These are phyloP conservation scores for Halichoerus grypus DNA, from an alignment of 2,113 vertebrate species.

Conservation along the genomic window DNA sequence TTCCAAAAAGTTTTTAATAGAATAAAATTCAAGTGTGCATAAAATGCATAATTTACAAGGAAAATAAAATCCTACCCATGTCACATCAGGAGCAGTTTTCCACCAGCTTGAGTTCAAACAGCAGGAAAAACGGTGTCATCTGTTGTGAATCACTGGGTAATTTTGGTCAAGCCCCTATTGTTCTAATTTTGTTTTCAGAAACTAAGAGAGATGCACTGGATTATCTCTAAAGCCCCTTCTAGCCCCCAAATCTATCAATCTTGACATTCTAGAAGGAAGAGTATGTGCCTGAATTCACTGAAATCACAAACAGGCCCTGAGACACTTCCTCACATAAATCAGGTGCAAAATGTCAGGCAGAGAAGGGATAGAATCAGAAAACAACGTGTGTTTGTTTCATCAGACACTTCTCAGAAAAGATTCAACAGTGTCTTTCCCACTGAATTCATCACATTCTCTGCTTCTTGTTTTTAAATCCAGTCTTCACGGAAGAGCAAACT, in stretches of 20 bases:
- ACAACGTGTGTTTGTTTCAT: not conserved
- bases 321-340: not conserved
- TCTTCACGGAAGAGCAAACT: not conserved
- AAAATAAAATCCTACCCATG: not conserved
- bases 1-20: not conserved
- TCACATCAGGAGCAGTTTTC: not conserved
- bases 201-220: conserved; percentile 9
- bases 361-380: conserved; percentile 33
- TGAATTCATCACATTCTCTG: not conserved
- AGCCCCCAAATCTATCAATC: not conserved
- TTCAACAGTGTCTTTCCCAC: not conserved
- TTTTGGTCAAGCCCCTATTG: not conserved
- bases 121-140: not conserved
- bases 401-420: not conserved
- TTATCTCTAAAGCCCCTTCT: not conserved
- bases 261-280: conserved; percentile 28
- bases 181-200: conserved; percentile 40
- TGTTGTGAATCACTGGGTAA: fast-evolving
- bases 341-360: not conserved
- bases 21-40: not conserved
- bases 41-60: conserved; percentile 4
- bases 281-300: not conserved
- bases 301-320: conserved; percentile 28
- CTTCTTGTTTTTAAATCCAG: not conserved
- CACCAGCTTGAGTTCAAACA: not conserved